A percentile compares a stretch with the other conserved stretches of the same genome.
Conservation (phyloP, 2,797 vertebrate species). For the Eremophila alpestris region DNA sequence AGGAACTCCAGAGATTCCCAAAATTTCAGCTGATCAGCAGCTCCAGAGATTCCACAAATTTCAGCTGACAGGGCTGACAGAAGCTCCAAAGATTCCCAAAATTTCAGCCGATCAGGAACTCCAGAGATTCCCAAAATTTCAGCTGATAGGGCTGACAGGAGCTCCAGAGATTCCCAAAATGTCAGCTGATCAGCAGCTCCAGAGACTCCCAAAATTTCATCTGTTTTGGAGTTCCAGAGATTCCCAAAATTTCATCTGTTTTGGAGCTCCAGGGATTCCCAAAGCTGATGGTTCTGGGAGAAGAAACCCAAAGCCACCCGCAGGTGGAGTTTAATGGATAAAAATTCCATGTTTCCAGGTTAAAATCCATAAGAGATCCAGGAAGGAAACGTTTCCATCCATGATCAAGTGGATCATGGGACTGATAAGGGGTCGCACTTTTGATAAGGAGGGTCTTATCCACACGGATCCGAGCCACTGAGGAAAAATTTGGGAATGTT, state of each 20-base stretch:
- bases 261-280: not conserved
- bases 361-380: not conserved
- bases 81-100: not conserved
- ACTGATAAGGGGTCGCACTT: not conserved
- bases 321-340: not conserved
- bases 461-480: not conserved
- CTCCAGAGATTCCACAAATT: no score
- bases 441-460: no score
- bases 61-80: no score
- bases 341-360: accelerated
- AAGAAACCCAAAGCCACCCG: not conserved
- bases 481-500: not conserved
- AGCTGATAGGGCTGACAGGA: no score
- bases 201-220: not conserved
- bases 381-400: not conserved
- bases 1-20: not conserved
- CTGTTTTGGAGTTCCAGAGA: accelerated
- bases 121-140: not conserved
- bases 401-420: accelerated
- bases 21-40: no score
- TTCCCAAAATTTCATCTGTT: not conserved
- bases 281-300: not conserved
- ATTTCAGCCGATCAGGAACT: not conserved
- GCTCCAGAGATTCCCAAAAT: no score
- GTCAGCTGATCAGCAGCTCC: not conserved